A percentile compares a stretch with the other conserved stretches of the same genome.
Conservation (phyloP, 2,113 vertebrate species). For the Osmerus mordax region DNA sequence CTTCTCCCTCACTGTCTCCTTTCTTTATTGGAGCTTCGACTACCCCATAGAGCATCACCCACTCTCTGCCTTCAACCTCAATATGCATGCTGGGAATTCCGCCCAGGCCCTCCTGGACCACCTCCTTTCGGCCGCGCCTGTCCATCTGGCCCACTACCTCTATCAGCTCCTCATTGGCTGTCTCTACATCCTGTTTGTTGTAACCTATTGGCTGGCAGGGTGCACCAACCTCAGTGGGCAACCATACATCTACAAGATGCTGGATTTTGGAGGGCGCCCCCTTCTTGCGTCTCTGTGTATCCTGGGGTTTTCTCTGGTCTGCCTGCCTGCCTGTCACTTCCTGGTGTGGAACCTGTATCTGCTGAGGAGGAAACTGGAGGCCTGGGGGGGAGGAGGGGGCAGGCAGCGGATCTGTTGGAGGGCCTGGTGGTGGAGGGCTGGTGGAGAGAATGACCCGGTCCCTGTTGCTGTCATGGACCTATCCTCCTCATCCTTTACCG, state of each 20-base stretch:
- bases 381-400: not conserved
- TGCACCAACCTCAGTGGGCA: conserved; percentile 15
- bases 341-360: conserved; percentile 20
- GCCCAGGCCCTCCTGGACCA: conserved; percentile 25
- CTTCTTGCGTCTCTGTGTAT: conserved; percentile 9
- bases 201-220: conserved; percentile 15
- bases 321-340: conserved; percentile 20
- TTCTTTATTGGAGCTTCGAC: conserved; percentile 18
- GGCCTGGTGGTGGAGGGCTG: conserved; percentile 14
- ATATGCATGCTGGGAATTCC: conserved; percentile 22
- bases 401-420: not conserved
- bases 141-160: conserved; percentile 22
- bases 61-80: conserved; percentile 19
- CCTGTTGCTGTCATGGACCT: conserved; percentile 3
- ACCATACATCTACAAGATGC: conserved; percentile 17
- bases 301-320: conserved; percentile 11
- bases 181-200: conserved; percentile 17
- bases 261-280: conserved; percentile 15
- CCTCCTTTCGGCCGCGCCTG: conserved; percentile 8
- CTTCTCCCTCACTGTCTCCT: conserved; percentile 25
- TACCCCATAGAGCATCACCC: conserved; percentile 16
- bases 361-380: conserved; percentile 17
- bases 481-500: conserved; percentile 6
- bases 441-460: not conserved
- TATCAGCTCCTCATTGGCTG: conserved; percentile 22